phyloP scores from a whole-genome alignment of 2,113 vertebrate genomes.

The Hassar affinis region DNA sequence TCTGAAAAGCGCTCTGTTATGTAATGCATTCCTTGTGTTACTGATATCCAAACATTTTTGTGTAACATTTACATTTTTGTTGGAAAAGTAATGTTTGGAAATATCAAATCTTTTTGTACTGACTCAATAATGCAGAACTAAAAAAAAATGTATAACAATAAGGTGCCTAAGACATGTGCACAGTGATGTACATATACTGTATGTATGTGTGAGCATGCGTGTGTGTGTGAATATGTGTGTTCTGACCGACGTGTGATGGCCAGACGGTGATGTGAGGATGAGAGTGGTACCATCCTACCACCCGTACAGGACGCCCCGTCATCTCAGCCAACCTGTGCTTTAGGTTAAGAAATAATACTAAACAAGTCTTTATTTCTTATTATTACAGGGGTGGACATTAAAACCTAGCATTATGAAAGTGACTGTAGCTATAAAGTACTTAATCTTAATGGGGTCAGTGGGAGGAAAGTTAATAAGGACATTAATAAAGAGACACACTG shows the following conservation, averaged over 20 bases:
- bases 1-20: no score
- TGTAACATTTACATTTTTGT: no score
- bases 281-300: slow-evolving; percentile 98
- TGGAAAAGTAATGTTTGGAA: no score
- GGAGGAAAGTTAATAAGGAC: neutral
- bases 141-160: no score
- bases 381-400: neutral
- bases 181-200: no score
- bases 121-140: no score
- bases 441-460: neutral
- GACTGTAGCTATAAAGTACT: neutral
- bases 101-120: no score
- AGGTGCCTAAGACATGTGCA: no score
- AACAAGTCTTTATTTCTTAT: neutral
- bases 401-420: neutral
- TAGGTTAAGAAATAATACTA: slow-evolving; percentile 40
- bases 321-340: slow-evolving; percentile 86
- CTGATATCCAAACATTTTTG: no score
- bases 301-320: slow-evolving; percentile 89
- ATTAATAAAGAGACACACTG: neutral
- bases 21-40: no score
- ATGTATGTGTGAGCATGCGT: neutral
- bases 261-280: slow-evolving; percentile 98
- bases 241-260: slow-evolving; percentile 88
- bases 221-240: neutral